Evolutionary conservation across 2,113 vertebrate species (phyloP).

Genomic region (Beaufortia kweichowensis): DNA sequence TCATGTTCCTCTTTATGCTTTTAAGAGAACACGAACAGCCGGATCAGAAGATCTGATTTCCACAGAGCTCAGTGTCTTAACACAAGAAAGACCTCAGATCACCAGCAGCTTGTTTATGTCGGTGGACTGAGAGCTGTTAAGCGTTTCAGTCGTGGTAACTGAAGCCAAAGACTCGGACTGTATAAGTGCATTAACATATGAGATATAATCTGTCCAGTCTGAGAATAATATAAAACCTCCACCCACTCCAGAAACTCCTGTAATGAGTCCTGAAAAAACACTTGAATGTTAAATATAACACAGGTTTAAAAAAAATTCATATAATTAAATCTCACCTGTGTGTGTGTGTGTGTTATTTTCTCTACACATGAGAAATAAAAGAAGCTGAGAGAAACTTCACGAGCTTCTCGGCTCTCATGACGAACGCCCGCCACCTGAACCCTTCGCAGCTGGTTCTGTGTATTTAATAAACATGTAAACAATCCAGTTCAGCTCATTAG

Average conservation of each 20-base stretch:
- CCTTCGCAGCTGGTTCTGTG: constrained; percentile 88
- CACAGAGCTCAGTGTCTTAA: constrained; percentile 48
- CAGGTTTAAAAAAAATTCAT: too few species aligned
- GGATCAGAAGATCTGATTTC: constrained; percentile 65
- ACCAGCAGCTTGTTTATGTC: constrained; percentile 53
- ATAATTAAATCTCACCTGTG: too few species aligned
- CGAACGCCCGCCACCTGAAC: constrained; percentile 72
- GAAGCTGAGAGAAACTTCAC: constrained; percentile 4
- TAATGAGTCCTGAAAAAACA: constrained; percentile 58
- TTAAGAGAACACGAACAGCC: constrained; percentile 57
- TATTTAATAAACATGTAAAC: constrained; percentile 99
- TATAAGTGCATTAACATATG: constrained; percentile 50
- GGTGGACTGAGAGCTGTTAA: constrained; percentile 58
- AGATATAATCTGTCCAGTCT: constrained; percentile 51
- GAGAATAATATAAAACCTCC: constrained; percentile 52
- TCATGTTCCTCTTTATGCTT: constrained; percentile 54
- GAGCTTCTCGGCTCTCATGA: constrained; percentile 54
- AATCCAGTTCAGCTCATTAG: constrained; percentile 95
- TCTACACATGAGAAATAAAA: background rate
- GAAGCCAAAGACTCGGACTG: constrained; percentile 55
- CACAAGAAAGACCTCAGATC: constrained; percentile 17
- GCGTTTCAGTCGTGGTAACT: constrained; percentile 46
- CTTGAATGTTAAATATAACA: too few species aligned
- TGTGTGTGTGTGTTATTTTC: too few species aligned
- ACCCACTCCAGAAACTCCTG: constrained; percentile 67